Evolutionary conservation across 2,113 vertebrate species (phyloP).

Genomic region (Periophthalmodon schlosseri): DNA sequence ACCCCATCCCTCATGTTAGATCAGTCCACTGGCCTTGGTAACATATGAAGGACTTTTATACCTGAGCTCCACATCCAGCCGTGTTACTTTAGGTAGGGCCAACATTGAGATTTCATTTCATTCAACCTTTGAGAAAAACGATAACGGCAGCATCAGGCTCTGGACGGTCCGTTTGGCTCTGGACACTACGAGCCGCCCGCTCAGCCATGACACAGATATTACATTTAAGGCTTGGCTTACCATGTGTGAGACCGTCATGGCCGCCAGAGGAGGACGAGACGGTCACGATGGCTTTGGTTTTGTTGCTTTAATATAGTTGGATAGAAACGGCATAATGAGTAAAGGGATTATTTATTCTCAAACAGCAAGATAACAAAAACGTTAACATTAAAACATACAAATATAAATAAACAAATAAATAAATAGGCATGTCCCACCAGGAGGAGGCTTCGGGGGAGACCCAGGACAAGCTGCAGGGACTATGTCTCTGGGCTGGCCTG

Average conservation of each 20-base stretch:
- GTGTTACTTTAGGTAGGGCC: constrained; percentile 22
- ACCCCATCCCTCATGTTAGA: neutral
- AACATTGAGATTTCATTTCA: constrained; percentile 41
- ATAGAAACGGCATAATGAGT: too few relatives aligned
- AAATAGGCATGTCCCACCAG: too few relatives aligned
- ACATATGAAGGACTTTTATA: neutral
- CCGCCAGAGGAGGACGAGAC: constrained; percentile 30
- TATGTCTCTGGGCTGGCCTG: too few relatives aligned
- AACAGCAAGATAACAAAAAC: too few relatives aligned
- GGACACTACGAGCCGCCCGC: constrained; percentile 40
- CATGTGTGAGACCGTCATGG: constrained; percentile 47
- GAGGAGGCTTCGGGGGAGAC: too few relatives aligned
- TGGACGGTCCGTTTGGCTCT: constrained; percentile 36
- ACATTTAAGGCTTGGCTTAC: constrained; percentile 38
- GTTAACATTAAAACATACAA: too few relatives aligned
- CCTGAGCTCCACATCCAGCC: constrained; percentile 1
- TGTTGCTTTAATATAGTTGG: too few relatives aligned
- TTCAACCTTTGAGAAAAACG: constrained; percentile 41
- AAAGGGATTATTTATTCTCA: too few relatives aligned
- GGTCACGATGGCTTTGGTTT: too few relatives aligned
- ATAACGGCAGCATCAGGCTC: constrained; percentile 41
- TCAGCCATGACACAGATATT: constrained; percentile 56
- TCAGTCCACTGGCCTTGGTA: neutral
- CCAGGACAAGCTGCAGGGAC: too few relatives aligned
- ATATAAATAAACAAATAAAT: too few relatives aligned